A percentile compares a stretch with the other conserved stretches of the same genome.
phyloP scores from a whole-genome alignment of 2,113 vertebrate species.

The Thamnophis sirtalis region DNA sequence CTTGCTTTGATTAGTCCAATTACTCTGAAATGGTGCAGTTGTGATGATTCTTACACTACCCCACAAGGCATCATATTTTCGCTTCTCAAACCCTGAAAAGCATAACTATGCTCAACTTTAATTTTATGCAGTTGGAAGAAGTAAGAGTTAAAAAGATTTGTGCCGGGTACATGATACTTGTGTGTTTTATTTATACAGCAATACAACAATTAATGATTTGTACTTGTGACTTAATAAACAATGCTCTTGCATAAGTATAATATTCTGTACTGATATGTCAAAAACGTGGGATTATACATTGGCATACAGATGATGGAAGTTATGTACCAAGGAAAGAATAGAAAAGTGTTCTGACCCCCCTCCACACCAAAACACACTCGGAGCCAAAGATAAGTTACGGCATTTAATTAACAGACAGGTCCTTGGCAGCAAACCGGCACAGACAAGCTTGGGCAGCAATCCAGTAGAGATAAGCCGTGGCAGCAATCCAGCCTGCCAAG shows the following conservation, averaged over 20 bases:
- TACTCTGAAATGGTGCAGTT: slow-evolving; percentile 28
- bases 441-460: no score
- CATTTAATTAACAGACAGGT: no score
- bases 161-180: neutral
- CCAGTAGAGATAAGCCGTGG: no score
- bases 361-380: no score
- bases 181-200: slow-evolving; percentile 4
- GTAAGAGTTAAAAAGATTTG: slow-evolving; percentile 12
- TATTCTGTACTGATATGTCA: neutral
- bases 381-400: no score
- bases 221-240: slow-evolving; percentile 5
- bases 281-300: neutral
- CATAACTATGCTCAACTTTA: slow-evolving; percentile 40
- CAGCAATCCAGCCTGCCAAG: no score
- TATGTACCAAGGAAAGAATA: neutral
- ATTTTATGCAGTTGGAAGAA: slow-evolving; percentile 32
- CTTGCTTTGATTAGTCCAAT: slow-evolving; percentile 52
- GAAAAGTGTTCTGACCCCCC: no score
- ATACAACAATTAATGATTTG: neutral
- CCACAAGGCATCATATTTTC: neutral
- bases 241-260: neutral
- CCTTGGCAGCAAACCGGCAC: no score
- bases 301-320: neutral
- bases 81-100: neutral
- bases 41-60: slow-evolving; percentile 24